Conservation (phyloP, 2,113 vertebrate genomes). For the Triplophysa rosa region DNA sequence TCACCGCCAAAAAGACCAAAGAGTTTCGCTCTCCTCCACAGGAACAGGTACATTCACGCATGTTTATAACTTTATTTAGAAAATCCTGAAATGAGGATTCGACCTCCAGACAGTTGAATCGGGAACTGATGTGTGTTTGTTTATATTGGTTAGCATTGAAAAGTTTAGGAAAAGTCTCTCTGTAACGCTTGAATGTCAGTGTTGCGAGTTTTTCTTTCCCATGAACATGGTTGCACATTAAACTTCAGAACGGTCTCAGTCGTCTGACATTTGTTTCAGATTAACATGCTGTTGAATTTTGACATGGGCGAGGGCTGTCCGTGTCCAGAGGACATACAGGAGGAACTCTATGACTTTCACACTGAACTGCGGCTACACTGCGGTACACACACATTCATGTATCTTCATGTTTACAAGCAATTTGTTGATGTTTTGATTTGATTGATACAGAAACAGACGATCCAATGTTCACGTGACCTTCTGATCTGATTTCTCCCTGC, state of each 20-base stretch:
- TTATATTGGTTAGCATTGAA: too few species aligned
- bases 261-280: conserved; percentile 72
- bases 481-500: conserved; percentile 16
- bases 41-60: conserved; percentile 63
- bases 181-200: too few species aligned
- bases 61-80: not conserved
- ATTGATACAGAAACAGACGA: too few species aligned
- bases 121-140: not conserved
- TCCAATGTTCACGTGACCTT: too few species aligned
- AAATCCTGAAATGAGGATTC: too few species aligned
- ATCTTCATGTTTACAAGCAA: too few species aligned
- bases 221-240: too few species aligned
- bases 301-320: conserved; percentile 93
- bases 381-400: conserved; percentile 67
- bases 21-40: conserved; percentile 97
- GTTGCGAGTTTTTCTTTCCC: too few species aligned
- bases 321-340: conserved; percentile 91
- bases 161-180: too few species aligned
- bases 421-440: too few species aligned
- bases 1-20: conserved; percentile 93
- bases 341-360: conserved; percentile 91
- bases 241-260: too few species aligned
- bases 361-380: conserved; percentile 93
- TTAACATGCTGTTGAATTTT: conserved; percentile 97
- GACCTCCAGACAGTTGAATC: too few species aligned